Evolutionary conservation across 1,140 invertebrate species (phyloP).

Genomic region (Meloidogyne hapla): DNA sequence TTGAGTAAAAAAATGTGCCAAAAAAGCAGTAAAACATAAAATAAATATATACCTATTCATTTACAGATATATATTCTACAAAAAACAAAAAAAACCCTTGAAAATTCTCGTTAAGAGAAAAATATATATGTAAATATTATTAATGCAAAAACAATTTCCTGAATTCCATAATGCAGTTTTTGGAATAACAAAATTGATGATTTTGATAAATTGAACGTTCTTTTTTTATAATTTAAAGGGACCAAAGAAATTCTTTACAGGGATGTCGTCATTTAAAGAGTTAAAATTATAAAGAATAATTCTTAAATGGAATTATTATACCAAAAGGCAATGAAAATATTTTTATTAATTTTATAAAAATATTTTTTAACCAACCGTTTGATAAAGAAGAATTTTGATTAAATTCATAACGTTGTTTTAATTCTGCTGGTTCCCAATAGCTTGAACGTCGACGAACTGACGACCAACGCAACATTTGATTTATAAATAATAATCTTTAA

Average conservation of each 20-base stretch:
- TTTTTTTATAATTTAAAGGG: no score
- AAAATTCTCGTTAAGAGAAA: not conserved
- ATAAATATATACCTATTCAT: not conserved
- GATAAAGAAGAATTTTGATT: conserved; percentile 3
- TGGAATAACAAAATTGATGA: not conserved
- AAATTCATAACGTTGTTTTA: conserved; percentile 18
- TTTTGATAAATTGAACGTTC: not conserved
- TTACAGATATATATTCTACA: not conserved
- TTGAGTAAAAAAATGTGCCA: not conserved
- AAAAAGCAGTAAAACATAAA: not conserved
- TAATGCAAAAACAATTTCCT: conserved; percentile 6
- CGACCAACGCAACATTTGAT: conserved; percentile 20
- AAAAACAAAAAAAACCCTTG: not conserved
- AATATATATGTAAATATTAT: not conserved
- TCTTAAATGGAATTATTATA: no score
- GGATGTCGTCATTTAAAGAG: no score
- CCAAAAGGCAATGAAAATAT: no score
- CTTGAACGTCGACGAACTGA: conserved; percentile 18
- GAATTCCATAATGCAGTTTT: not conserved
- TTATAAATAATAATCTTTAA: not conserved
- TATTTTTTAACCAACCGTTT: not conserved
- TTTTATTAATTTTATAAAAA: no score
- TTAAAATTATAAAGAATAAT: no score
- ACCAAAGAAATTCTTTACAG: no score
- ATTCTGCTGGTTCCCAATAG: conserved; percentile 20